Percentiles rank a stretch among this genome's conserved stretches.
These are phyloP conservation scores for Microctonus brassicae DNA, from an alignment of 2,888 invertebrate species.

Conservation along the genomic window DNA sequence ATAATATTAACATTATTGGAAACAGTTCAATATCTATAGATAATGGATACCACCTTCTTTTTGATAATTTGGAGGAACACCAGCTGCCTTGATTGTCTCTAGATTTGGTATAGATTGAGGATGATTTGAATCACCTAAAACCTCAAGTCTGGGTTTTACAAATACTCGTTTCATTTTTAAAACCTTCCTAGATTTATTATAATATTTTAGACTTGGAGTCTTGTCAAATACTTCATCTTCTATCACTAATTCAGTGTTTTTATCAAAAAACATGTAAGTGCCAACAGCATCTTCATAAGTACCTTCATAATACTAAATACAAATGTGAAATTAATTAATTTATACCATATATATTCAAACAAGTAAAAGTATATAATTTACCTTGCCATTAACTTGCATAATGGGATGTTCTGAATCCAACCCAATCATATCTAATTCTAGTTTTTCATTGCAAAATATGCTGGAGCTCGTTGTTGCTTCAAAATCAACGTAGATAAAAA, in stretches of 20 bases:
- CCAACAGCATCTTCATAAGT: conserved; percentile 79
- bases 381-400: conserved; percentile 78
- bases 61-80: conserved; percentile 59
- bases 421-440: conserved; percentile 75
- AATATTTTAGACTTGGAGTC: conserved; percentile 74
- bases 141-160: conserved; percentile 70
- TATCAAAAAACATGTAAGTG: conserved; percentile 82
- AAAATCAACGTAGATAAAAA: conserved; percentile 75
- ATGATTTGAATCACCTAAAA: conserved; percentile 59
- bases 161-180: conserved; percentile 79
- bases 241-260: conserved; percentile 70
- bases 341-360: background rate
- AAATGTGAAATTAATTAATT: background rate
- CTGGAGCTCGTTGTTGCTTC: conserved; percentile 70
- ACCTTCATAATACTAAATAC: conserved; percentile 72
- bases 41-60: conserved; percentile 52
- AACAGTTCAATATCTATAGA: background rate
- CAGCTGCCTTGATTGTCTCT: conserved; percentile 55
- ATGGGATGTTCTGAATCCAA: conserved; percentile 76
- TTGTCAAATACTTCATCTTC: conserved; percentile 71
- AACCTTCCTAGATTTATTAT: conserved; percentile 77
- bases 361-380: conserved; percentile 54
- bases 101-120: conserved; percentile 57
- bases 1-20: background rate
- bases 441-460: conserved; percentile 71